Evolutionary conservation across 2,888 invertebrate genomes (phyloP), one percentile per base, ranked within the genome.

Genomic region (Perizoma flavofasciatum): DNA sequence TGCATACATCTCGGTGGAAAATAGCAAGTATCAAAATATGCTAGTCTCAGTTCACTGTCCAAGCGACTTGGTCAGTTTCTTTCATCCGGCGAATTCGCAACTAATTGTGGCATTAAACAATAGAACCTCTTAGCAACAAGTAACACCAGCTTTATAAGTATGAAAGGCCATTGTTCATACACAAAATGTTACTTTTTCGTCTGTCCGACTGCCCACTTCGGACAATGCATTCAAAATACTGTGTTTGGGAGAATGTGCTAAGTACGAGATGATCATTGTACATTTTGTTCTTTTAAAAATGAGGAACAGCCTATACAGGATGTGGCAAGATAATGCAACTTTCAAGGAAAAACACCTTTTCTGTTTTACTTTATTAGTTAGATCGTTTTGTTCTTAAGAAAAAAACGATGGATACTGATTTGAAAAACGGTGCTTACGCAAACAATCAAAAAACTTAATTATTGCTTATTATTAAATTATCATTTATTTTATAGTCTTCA

Each of bases 31-130:
- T 79, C 85, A 85, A 86, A 45, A 61, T 39, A 0, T 4, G 6
- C 40, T 0, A 7, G 34, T 57, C 75, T 34, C 39, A 4, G 65
- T 78, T 65, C 39, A 67, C 40, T 46, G 62, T 60, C 66, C 59
- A 69, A 73, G 77, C 80, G 86, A 88, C 89, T 89, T 89, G 91
- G 90, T 88, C 91, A 89, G 90, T 84, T 88, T 90, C 90, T 90
- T 90, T 82, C 88, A 83, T 83, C 80, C 83, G 81, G 74, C 78
- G 86, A 85, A 85, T 88, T 83, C 88, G 75, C 81, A 82, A 82
- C 82, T 83, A 90, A 90, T 90, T 90, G 89, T 86, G 82, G 81
- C 85, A 90, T 91, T 90, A 91, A 91, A 91, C 91, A 91, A 91
- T 91, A 89, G 91, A 88, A 88, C 85, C 91, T 90, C 89, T 90